These are phyloP conservation scores for Horisme vitalbata DNA, from an alignment of 2,888 invertebrate genomes.

Conservation along the genomic window DNA sequence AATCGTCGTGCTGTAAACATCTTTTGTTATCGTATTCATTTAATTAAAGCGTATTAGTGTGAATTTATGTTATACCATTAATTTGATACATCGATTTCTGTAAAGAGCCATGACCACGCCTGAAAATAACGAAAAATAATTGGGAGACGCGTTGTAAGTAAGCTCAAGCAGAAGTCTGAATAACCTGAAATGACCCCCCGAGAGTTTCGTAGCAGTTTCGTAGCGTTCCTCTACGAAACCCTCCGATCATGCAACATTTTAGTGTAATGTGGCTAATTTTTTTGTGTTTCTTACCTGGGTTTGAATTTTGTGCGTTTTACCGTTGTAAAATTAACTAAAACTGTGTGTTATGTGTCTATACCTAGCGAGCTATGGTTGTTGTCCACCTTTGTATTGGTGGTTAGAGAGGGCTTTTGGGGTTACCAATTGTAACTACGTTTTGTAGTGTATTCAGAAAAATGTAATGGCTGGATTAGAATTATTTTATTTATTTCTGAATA, in stretches of 20 bases:
- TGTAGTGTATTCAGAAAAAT: slow-evolving; percentile 52
- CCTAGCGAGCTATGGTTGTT: slow-evolving; percentile 76
- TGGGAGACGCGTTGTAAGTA: slow-evolving; percentile 52
- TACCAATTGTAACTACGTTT: slow-evolving; percentile 50
- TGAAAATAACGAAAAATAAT: slow-evolving; percentile 43
- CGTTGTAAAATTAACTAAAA: slow-evolving; percentile 73
- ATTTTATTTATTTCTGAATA: slow-evolving; percentile 32
- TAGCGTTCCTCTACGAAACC: slow-evolving; percentile 62
- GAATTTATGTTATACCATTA: slow-evolving; percentile 75
- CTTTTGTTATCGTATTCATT: slow-evolving; percentile 77
- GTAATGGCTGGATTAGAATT: slow-evolving; percentile 15
- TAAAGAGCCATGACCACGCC: slow-evolving; percentile 62
- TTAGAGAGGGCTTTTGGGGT: slow-evolving; percentile 52
- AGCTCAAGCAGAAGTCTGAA: slow-evolving; percentile 66
- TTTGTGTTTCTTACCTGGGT: slow-evolving; percentile 76
- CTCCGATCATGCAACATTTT: slow-evolving; percentile 73
- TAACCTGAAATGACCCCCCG: slow-evolving; percentile 54
- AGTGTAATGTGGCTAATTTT: slow-evolving; percentile 79
- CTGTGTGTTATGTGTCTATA: slow-evolving; percentile 80
- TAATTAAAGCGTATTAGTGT: slow-evolving; percentile 77
- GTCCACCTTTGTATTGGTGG: slow-evolving; percentile 57
- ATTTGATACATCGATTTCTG: slow-evolving; percentile 69
- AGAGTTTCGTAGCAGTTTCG: slow-evolving; percentile 67
- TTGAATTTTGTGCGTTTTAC: slow-evolving; percentile 81
- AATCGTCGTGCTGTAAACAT: slow-evolving; percentile 80